Percentiles rank a stretch among this genome's conserved stretches.
Conservation (phyloP, 2,888 invertebrate species). For the Crepidodera aurea region DNA sequence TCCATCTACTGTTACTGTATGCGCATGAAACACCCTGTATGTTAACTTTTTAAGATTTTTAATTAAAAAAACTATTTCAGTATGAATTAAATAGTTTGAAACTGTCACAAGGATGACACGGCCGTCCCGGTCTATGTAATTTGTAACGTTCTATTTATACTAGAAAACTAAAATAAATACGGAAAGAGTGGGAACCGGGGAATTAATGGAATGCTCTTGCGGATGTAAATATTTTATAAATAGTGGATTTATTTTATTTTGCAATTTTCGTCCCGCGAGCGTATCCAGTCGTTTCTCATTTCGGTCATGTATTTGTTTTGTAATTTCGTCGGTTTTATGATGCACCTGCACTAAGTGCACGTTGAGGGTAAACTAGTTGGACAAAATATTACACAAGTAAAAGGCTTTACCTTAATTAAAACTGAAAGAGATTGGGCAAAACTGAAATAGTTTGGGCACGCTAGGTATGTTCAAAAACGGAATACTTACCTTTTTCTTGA, state of each 20-base stretch:
- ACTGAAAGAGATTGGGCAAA: too few species aligned
- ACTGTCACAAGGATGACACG: background rate
- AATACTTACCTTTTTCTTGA: too few species aligned
- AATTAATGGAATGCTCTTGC: conserved; percentile 35
- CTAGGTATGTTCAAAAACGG: too few species aligned
- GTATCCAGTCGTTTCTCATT: conserved; percentile 24
- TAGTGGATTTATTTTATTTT: conserved; percentile 34
- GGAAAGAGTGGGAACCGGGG: conserved; percentile 14
- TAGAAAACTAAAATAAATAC: conserved; percentile 35
- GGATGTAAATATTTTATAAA: conserved; percentile 38
- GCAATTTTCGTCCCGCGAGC: conserved; percentile 27
- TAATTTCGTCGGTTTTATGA: conserved; percentile 32
- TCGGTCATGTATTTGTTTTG: conserved; percentile 29
- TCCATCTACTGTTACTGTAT: too few species aligned
- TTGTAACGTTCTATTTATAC: conserved; percentile 30
- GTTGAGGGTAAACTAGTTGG: background rate
- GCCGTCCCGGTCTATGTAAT: conserved; percentile 4
- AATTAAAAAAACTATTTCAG: background rate
- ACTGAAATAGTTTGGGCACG: too few species aligned
- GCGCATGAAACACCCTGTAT: too few species aligned
- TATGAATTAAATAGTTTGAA: background rate
- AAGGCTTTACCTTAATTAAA: too few species aligned
- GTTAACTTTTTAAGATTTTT: too few species aligned
- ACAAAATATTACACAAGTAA: too few species aligned
- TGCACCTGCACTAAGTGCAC: background rate